phyloP scores from a whole-genome alignment of 2,113 vertebrate genomes.

The Nematolebias whitei region DNA sequence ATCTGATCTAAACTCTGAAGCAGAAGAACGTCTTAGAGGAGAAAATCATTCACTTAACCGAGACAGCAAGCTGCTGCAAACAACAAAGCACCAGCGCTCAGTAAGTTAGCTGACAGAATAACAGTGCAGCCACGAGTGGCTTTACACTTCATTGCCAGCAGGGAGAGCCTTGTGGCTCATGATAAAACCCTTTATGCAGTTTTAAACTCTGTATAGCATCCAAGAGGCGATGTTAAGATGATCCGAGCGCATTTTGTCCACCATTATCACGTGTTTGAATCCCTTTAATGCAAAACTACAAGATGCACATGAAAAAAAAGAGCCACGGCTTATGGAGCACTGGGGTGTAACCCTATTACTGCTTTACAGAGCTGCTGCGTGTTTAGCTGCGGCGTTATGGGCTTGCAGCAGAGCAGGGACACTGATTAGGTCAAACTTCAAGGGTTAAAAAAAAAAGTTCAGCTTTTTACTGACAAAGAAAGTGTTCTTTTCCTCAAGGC shows the following conservation, averaged over 20 bases:
- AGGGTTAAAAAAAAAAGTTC: constrained; percentile 10
- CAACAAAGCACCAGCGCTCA: constrained; percentile 12
- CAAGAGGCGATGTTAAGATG: not conserved
- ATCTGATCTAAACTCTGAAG: constrained; percentile 57
- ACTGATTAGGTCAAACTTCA: constrained; percentile 63
- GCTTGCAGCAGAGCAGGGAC: constrained; percentile 58
- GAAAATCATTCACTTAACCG: constrained; percentile 21
- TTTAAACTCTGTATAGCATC: not conserved
- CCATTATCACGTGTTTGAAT: not conserved
- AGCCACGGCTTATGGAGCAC: constrained; percentile 43
- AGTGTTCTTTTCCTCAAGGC: not conserved
- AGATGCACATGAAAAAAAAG: constrained; percentile 16
- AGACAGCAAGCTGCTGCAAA: constrained; percentile 16
- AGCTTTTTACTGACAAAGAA: not conserved
- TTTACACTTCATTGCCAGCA: constrained; percentile 61
- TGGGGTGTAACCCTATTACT: constrained; percentile 69
- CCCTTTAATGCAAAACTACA: constrained; percentile 22
- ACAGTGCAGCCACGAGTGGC: constrained; percentile 35
- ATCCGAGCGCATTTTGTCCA: not conserved
- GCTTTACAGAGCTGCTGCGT: constrained; percentile 69
- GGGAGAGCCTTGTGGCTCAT: constrained; percentile 53
- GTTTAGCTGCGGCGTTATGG: constrained; percentile 60
- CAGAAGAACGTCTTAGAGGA: constrained; percentile 33
- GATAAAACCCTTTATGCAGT: not conserved
- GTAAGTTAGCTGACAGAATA: constrained; percentile 23